phyloP scores from a whole-genome alignment of 1,140 invertebrate species.

The Hyles vespertilio region DNA sequence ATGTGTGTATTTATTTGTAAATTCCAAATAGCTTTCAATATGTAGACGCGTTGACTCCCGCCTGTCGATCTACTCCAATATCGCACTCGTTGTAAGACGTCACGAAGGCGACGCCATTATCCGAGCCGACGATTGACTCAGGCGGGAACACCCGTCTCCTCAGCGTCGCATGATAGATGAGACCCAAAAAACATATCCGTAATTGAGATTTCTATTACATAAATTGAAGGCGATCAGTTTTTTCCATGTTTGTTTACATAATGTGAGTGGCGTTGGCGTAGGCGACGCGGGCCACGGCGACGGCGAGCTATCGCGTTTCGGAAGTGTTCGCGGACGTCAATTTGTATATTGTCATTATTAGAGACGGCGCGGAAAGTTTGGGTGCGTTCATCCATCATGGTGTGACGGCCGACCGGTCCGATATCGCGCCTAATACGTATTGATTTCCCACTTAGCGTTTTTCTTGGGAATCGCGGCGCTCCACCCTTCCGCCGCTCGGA shows the following conservation, averaged over 20 bases:
- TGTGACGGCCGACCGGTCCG: constrained; percentile 61
- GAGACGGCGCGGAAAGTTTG: constrained; percentile 64
- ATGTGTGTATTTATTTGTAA: constrained; percentile 72
- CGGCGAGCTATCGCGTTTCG: constrained; percentile 62
- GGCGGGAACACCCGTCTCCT: constrained; percentile 29
- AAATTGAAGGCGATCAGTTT: constrained; percentile 68
- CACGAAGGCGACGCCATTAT: constrained; percentile 53
- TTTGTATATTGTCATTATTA: constrained; percentile 76
- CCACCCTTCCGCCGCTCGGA: constrained; percentile 65
- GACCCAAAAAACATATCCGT: constrained; percentile 64
- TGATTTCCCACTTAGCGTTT: constrained; percentile 75
- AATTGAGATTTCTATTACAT: constrained; percentile 74
- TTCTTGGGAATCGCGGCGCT: constrained; percentile 66
- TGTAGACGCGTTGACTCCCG: constrained; percentile 62
- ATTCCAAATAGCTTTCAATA: constrained; percentile 73
- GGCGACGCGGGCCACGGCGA: constrained; percentile 15
- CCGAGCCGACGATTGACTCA: constrained; percentile 56
- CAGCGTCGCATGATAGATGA: constrained; percentile 60
- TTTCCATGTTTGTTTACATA: constrained; percentile 70
- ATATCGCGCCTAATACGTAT: constrained; percentile 74
- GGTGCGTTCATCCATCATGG: constrained; percentile 70
- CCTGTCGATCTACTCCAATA: constrained; percentile 69
- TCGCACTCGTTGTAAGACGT: constrained; percentile 52
- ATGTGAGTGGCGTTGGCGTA: constrained; percentile 57
- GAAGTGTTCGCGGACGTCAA: constrained; percentile 68